Base-by-base conservation (phyloP, 2,888 invertebrate genomes). In the Pilophorus perplexus region DNA sequence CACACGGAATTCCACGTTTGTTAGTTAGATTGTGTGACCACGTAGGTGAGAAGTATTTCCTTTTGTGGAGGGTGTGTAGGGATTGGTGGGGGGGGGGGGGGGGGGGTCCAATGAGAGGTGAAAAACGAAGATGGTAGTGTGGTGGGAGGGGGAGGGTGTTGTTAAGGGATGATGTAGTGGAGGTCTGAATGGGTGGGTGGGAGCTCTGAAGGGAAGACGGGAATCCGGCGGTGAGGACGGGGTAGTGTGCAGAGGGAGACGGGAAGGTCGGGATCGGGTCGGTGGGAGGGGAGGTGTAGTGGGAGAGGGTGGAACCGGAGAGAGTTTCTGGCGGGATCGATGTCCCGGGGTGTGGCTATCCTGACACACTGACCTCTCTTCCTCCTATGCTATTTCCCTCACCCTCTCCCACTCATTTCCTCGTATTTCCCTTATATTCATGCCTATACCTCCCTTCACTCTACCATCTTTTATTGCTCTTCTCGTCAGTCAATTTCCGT, bases 271-370 rank as follows among this genome's bases (percentile, higher is more conserved):
- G 42, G 57, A n/a, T n/a, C n/a, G n/a, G n/a, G n/a, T n/a, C 50
- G 50, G 54, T 65, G 37, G 46, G 27, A 54, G 69, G 54, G 66
- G 67, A 67, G 60, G 67, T 60, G 59, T 50, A 66, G 69, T 50
- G 60, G 60, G 55, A 64, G 67, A 64, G 64, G 46, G 57, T n/a
- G 60, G 33, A 66, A 68, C 67, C 55, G 62, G 70, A 18, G 46
- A 25, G 46, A 3, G 46, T 23, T 22, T 25, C 25, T 10, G 23
- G 46, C 46, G 46, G 52, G 64, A 64, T 64, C 64, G 64, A 64
- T 64, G 52, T 52, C 40, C 52, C 42, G 23, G 64, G 64, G 64
- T 64, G 64, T 64, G 64, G 55, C 65, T 54, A 54, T 33, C 54
- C 65, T 65, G 65, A 65, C 65, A 65, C 65, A 65, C 55, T 65